Percentiles rank a stretch among this genome's conserved stretches.
These are phyloP conservation scores for Endotricha flammealis DNA, from an alignment of 2,888 invertebrate species.

Conservation along the genomic window DNA sequence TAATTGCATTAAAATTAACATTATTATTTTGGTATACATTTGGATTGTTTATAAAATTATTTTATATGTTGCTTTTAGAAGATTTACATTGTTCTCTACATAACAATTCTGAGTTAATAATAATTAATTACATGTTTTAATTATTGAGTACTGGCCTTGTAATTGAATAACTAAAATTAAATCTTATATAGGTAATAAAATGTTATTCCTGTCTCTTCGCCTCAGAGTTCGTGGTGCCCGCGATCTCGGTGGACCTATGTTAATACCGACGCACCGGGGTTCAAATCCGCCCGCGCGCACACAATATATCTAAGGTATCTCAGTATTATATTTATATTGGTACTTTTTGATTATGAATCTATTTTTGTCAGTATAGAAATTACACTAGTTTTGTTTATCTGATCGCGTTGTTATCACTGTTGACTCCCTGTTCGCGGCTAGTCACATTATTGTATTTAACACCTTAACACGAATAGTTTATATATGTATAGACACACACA, in stretches of 20 bases:
- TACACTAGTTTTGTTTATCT: conserved; percentile 71
- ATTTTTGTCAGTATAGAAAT: conserved; percentile 78
- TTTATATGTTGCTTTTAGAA: too few relatives aligned
- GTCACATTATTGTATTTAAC: conserved; percentile 65
- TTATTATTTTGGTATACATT: too few relatives aligned
- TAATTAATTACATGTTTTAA: too few relatives aligned
- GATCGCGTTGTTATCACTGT: conserved; percentile 57
- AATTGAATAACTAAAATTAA: too few relatives aligned
- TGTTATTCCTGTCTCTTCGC: background rate
- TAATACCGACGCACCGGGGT: conserved; percentile 24
- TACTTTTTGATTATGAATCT: conserved; percentile 84
- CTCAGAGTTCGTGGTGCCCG: background rate
- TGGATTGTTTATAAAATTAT: too few relatives aligned
- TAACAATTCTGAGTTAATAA: too few relatives aligned
- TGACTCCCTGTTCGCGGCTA: conserved; percentile 59
- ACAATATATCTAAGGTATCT: conserved; percentile 70
- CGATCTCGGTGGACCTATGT: conserved; percentile 2
- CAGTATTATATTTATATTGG: conserved; percentile 79
- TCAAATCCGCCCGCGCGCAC: conserved; percentile 49
- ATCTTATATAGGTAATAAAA: too few relatives aligned
- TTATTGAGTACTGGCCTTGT: too few relatives aligned
- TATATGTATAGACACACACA: conserved; percentile 59
- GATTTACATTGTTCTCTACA: too few relatives aligned
- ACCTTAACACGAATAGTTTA: conserved; percentile 68
- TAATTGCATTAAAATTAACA: too few relatives aligned